Conservation (phyloP, 2,888 invertebrate genomes). For the Nemotelus pantherinus region DNA sequence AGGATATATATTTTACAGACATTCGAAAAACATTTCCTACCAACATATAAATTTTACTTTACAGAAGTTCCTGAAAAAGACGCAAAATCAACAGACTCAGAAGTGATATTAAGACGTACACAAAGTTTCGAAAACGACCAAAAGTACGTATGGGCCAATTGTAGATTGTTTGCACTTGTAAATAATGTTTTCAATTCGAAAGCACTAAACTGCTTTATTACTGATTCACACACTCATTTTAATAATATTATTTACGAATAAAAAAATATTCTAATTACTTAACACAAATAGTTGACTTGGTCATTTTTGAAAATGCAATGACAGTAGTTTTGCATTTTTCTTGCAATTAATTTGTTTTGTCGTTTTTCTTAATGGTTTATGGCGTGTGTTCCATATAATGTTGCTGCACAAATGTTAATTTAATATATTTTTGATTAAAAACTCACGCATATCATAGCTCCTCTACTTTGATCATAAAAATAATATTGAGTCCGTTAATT, state of each 20-base stretch:
- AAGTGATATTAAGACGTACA: slow-evolving; percentile 80
- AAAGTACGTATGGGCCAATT: slow-evolving; percentile 73
- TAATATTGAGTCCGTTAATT: background rate
- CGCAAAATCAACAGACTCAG: slow-evolving; percentile 66
- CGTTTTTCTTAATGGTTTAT: slow-evolving; percentile 25
- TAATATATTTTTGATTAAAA: background rate
- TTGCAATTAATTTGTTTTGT: slow-evolving; percentile 13
- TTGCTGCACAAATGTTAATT: slow-evolving; percentile 11
- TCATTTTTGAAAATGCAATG: slow-evolving; percentile 14
- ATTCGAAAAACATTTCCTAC: too few species aligned
- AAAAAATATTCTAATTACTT: background rate
- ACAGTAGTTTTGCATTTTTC: slow-evolving; percentile 24
- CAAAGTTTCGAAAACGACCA: slow-evolving; percentile 90
- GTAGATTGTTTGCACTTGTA: slow-evolving; percentile 21
- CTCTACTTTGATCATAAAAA: background rate
- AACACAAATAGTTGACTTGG: slow-evolving; percentile 12
- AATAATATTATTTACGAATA: background rate
- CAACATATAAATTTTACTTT: slow-evolving; percentile 53
- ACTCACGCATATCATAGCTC: background rate
- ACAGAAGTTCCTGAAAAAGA: slow-evolving; percentile 70
- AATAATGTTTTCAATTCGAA: slow-evolving; percentile 20
- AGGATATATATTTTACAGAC: too few species aligned
- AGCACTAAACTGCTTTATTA: slow-evolving; percentile 35
- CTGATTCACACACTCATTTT: slow-evolving; percentile 14
- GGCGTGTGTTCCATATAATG: slow-evolving; percentile 34